Conservation (phyloP, 2,888 invertebrate species). For the Nemotelus nigrinus region DNA sequence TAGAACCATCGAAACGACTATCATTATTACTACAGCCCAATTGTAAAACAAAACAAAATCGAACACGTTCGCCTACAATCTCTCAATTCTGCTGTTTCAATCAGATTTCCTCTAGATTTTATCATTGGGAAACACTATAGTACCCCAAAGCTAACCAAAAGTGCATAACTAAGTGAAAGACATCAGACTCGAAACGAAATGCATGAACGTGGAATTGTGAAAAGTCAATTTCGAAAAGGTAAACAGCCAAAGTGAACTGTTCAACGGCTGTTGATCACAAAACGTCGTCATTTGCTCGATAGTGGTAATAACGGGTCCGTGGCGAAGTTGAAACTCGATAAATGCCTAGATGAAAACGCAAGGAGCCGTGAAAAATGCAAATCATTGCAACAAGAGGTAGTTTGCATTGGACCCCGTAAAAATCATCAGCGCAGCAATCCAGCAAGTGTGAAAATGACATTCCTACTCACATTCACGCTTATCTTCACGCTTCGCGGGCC, state of each 20-base stretch:
- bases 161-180: constrained; percentile 2
- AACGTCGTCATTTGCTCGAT: not conserved
- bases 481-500: constrained; percentile 48
- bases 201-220: constrained; percentile 10
- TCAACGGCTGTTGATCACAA: not conserved
- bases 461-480: constrained; percentile 49
- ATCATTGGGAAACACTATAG: constrained; percentile 5
- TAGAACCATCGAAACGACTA: not conserved
- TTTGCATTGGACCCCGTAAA: not conserved
- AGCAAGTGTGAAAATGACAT: constrained; percentile 48
- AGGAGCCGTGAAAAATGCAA: constrained; percentile 39
- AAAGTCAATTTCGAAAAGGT: constrained; percentile 1
- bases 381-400: not conserved
- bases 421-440: constrained; percentile 4
- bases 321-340: not conserved
- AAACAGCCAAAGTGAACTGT: constrained; percentile 10
- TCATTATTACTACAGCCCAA: not conserved
- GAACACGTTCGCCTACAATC: not conserved
- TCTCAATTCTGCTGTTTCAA: not conserved
- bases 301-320: not conserved
- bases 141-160: not conserved
- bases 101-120: constrained; percentile 13
- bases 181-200: not conserved
- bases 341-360: constrained; percentile 10
- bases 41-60: constrained; percentile 8